These are phyloP conservation scores for Synchiropus splendidus DNA, from an alignment of 2,113 vertebrate genomes.

Conservation along the genomic window DNA sequence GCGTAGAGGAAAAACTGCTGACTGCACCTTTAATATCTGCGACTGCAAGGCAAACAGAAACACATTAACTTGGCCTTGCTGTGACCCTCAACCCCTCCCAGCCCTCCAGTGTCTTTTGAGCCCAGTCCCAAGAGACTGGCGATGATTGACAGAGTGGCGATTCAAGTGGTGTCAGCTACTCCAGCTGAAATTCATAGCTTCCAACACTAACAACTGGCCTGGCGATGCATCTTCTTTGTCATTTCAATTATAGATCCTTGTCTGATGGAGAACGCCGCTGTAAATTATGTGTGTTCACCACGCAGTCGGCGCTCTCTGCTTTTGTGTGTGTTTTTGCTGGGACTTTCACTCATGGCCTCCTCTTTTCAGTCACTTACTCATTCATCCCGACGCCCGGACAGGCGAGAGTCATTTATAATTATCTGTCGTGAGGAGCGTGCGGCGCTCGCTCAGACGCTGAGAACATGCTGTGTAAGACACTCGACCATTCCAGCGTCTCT, in stretches of 20 bases:
- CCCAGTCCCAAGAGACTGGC: no score
- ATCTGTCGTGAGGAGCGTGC: conserved; percentile 24
- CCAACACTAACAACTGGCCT: conserved; percentile 49
- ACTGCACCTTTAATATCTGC: no score
- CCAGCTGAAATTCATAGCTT: conserved; percentile 51
- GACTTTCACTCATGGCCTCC: no score
- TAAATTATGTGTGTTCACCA: conserved; percentile 53
- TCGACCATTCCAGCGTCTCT: no score
- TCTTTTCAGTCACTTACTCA: conserved; percentile 10
- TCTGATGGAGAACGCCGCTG: conserved; percentile 48
- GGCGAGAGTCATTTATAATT: conserved; percentile 35
- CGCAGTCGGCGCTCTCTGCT: conserved; percentile 4
- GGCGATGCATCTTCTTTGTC: conserved; percentile 72
- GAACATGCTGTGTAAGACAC: no score
- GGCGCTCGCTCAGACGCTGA: conserved; percentile 4
- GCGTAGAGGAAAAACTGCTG: no score
- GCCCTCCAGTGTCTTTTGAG: no score
- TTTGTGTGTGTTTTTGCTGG: conserved; percentile 5
- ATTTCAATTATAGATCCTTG: conserved; percentile 75
- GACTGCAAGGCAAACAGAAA: no score
- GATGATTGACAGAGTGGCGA: conserved; percentile 48
- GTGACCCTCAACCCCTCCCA: no score
- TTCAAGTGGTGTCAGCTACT: conserved; percentile 16
- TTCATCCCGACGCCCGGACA: conserved; percentile 27
- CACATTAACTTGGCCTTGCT: no score